Evolutionary conservation across 1,140 invertebrate species (phyloP).

Genomic region (Apis florea): DNA sequence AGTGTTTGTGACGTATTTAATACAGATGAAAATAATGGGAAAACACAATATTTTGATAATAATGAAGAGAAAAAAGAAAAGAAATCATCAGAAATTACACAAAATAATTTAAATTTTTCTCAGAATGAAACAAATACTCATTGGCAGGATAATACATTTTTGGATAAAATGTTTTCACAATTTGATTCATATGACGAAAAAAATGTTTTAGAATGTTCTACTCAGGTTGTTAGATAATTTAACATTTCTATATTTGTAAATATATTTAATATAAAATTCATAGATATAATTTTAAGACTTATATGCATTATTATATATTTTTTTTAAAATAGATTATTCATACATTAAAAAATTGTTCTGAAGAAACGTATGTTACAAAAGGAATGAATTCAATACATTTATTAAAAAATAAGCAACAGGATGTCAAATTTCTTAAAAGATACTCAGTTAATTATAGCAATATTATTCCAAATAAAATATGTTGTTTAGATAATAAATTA

Average conservation of each 20-base stretch:
- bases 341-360: background rate
- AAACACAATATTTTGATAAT: background rate
- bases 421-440: slow-evolving; percentile 40
- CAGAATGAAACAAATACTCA: slow-evolving; percentile 26
- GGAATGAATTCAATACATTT: background rate
- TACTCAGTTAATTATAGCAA: background rate
- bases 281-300: background rate
- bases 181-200: slow-evolving; percentile 13
- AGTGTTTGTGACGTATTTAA: slow-evolving; percentile 13
- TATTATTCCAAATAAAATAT: slow-evolving; percentile 32
- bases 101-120: slow-evolving; percentile 10
- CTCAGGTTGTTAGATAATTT: background rate
- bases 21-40: background rate
- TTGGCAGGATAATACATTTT: slow-evolving; percentile 61
- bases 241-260: background rate
- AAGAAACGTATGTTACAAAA: background rate
- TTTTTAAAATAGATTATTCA: background rate
- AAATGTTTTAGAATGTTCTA: background rate
- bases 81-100: background rate
- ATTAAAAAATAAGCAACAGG: background rate
- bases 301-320: background rate
- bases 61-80: background rate
- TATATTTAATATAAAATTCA: too few relatives aligned
- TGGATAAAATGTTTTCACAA: slow-evolving; percentile 50
- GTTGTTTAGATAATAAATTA: background rate